Conservation (phyloP, 2,888 invertebrate species). For the Brachyopa scutellaris region DNA sequence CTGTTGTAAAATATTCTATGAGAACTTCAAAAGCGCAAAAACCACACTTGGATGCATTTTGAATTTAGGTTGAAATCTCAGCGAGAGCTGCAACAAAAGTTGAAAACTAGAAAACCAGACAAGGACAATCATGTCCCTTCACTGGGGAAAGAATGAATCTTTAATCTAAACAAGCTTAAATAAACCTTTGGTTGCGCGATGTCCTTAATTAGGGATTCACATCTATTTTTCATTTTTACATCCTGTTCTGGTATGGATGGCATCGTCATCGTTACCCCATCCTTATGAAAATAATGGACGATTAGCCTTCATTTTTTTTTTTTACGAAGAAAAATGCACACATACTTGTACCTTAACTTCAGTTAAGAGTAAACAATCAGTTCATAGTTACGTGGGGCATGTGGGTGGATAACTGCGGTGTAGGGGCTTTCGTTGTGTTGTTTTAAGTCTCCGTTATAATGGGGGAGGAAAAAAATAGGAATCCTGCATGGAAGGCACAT, state of each 20-base stretch:
- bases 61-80: slow-evolving; percentile 30
- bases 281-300: slow-evolving; percentile 44
- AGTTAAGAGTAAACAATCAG: slow-evolving; percentile 40
- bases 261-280: slow-evolving; percentile 35
- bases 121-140: slow-evolving; percentile 46
- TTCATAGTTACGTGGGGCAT: slow-evolving; percentile 41
- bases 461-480: slow-evolving; percentile 3
- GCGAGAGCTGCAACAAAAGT: not conserved
- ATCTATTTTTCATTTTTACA: slow-evolving; percentile 45
- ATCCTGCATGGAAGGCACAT: not conserved
- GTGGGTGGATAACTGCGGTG: slow-evolving; percentile 29
- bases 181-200: slow-evolving; percentile 37
- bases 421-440: slow-evolving; percentile 48
- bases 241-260: slow-evolving; percentile 7
- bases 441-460: slow-evolving; percentile 24
- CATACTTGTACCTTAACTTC: not conserved
- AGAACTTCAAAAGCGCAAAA: slow-evolving; percentile 66
- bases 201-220: slow-evolving; percentile 59
- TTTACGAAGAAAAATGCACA: not conserved
- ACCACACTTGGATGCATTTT: slow-evolving; percentile 30
- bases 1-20: slow-evolving; percentile 53
- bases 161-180: slow-evolving; percentile 24
- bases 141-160: not conserved
- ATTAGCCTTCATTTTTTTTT: too few species aligned
- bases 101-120: slow-evolving; percentile 7